phyloP scores from a whole-genome alignment of 2,797 vertebrate genomes.

The Siniperca obscura region DNA sequence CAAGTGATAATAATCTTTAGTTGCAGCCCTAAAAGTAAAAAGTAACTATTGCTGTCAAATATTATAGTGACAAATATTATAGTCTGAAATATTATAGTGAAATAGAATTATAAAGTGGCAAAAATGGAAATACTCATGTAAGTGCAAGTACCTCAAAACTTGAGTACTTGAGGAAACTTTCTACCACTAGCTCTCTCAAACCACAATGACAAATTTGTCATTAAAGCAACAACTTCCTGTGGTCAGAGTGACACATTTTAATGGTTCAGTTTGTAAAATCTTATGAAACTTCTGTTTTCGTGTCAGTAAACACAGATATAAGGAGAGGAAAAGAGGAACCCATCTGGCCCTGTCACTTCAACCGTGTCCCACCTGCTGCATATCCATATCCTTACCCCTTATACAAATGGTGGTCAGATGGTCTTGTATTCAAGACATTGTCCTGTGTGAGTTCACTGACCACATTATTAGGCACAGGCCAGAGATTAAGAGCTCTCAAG shows the following conservation, averaged over 20 bases:
- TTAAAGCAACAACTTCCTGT: conserved; percentile 29
- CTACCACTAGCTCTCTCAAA: background rate
- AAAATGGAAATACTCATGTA: background rate
- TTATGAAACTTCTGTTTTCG: background rate
- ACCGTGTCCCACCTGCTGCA: conserved; percentile 40
- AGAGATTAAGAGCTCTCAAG: conserved; percentile 52
- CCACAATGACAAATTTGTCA: conserved; percentile 12
- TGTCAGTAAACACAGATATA: conserved; percentile 30
- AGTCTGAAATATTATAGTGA: background rate
- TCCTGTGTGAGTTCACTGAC: conserved; percentile 34
- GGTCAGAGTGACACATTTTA: conserved; percentile 19
- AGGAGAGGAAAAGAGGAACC: conserved; percentile 19
- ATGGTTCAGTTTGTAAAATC: conserved; percentile 38
- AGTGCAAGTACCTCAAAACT: background rate
- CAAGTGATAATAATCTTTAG: background rate
- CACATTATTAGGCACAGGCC: conserved; percentile 41
- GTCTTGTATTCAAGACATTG: conserved; percentile 15
- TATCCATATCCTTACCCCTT: conserved; percentile 30
- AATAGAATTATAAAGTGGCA: background rate
- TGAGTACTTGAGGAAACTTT: background rate
- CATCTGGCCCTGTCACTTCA: conserved; percentile 57
- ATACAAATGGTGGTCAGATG: conserved; percentile 54
- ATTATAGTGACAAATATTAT: background rate
- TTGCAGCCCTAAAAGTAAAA: background rate
- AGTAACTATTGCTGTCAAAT: conserved; percentile 1